Conservation (phyloP, 2,888 invertebrate genomes). For the Isoperla grammatica region DNA sequence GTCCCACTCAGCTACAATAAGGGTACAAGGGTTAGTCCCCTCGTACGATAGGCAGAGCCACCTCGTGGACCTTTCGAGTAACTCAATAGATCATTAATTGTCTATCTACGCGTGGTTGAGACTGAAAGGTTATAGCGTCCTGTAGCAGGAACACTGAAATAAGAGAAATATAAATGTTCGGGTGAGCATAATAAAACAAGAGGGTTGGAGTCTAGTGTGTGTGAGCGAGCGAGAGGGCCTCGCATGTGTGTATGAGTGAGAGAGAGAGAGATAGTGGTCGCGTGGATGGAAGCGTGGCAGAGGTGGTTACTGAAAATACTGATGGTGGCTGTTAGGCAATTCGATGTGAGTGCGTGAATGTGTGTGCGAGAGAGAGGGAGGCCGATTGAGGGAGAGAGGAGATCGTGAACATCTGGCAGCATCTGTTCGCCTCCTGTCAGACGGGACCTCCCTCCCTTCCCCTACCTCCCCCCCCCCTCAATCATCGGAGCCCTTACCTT, state of each 20-base stretch:
- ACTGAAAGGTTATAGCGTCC: too few species aligned
- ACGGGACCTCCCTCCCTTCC: conserved; percentile 8
- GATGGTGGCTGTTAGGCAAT: conserved; percentile 30
- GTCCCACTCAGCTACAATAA: too few species aligned
- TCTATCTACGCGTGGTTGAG: too few species aligned
- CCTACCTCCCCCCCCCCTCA: conserved; percentile 2
- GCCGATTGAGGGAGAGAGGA: conserved; percentile 28
- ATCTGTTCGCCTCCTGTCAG: conserved; percentile 28
- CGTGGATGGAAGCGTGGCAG: conserved; percentile 33
- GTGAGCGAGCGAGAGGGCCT: too few species aligned
- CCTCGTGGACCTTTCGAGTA: too few species aligned
- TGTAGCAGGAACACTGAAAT: too few species aligned
- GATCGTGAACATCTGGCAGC: conserved; percentile 26
- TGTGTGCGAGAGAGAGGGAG: conserved; percentile 36
- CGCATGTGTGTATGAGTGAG: neutral
- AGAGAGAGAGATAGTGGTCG: conserved; percentile 17
- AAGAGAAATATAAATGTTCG: too few species aligned
- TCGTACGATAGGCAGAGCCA: too few species aligned
- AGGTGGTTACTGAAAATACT: conserved; percentile 38
- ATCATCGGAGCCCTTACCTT: conserved; percentile 15
- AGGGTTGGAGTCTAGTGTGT: too few species aligned
- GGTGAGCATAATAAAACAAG: too few species aligned
- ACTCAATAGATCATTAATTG: too few species aligned
- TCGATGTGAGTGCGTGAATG: conserved; percentile 27
- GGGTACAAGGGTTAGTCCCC: too few species aligned